phyloP scores from a whole-genome alignment of 2,113 vertebrate genomes.

The Gopherus flavomarginatus region DNA sequence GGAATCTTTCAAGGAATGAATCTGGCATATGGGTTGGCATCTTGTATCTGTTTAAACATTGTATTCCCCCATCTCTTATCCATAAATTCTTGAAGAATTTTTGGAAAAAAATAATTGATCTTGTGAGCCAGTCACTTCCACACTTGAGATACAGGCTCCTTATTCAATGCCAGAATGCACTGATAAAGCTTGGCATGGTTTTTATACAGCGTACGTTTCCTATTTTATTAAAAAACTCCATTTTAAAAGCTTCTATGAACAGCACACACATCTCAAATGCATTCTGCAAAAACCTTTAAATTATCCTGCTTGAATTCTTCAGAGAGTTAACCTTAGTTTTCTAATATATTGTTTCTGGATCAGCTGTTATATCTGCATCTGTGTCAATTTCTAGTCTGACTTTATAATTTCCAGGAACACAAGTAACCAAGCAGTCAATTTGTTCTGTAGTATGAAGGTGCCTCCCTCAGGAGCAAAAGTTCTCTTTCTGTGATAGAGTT shows the following conservation, averaged over 20 bases:
- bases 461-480: neutral
- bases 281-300: slow-evolving; percentile 45
- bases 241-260: slow-evolving; percentile 32
- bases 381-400: slow-evolving; percentile 46
- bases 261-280: slow-evolving; percentile 20
- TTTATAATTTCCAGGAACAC: slow-evolving; percentile 41
- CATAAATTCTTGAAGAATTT: slow-evolving; percentile 36
- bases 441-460: slow-evolving; percentile 1
- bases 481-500: neutral
- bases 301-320: slow-evolving; percentile 41
- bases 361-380: slow-evolving; percentile 47
- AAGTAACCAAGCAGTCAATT: slow-evolving; percentile 14
- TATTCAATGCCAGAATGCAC: slow-evolving; percentile 1
- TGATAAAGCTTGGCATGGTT: slow-evolving; percentile 14
- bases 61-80: neutral
- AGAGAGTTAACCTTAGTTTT: slow-evolving; percentile 44
- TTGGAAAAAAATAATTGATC: slow-evolving; percentile 32
- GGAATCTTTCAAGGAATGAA: neutral
- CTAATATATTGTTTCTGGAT: slow-evolving; percentile 26
- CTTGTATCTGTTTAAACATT: slow-evolving; percentile 11
- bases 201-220: neutral
- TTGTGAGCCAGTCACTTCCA: neutral
- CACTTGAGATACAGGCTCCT: neutral
- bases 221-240: slow-evolving; percentile 42
- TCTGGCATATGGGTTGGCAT: slow-evolving; percentile 22